phyloP scores from a whole-genome alignment of 2,113 vertebrate genomes.

The Laticauda laticaudata region DNA sequence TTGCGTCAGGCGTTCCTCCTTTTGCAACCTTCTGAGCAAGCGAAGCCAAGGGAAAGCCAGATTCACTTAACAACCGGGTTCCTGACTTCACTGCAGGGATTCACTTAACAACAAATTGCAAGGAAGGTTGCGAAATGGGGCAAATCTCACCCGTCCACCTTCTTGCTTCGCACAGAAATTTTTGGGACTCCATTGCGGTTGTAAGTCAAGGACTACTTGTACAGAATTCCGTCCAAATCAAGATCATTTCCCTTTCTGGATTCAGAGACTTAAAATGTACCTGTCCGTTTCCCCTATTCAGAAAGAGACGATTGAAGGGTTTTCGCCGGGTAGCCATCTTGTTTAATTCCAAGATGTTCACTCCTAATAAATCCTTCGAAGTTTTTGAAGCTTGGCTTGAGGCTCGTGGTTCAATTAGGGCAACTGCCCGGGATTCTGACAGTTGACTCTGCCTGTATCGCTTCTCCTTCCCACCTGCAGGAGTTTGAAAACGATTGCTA shows the following conservation, averaged over 20 bases:
- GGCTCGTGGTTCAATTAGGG: no score
- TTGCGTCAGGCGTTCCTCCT: no score
- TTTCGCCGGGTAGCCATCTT: neutral
- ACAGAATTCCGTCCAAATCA: neutral
- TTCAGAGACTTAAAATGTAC: neutral
- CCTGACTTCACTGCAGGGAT: neutral
- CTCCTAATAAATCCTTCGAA: no score
- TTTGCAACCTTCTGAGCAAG: neutral
- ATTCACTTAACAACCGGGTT: neutral
- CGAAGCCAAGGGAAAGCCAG: neutral
- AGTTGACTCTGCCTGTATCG: accelerated
- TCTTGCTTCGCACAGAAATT: neutral
- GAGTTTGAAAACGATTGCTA: slow-evolving; percentile 90
- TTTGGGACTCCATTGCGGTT: neutral
- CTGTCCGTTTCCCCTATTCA: neutral
- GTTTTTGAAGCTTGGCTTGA: no score
- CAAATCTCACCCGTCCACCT: neutral
- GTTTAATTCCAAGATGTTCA: neutral
- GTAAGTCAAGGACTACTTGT: neutral
- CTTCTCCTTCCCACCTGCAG: slow-evolving; percentile 56
- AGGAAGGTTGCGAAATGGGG: neutral
- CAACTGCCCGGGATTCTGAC: no score
- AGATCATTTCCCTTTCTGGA: neutral
- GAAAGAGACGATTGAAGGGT: neutral
- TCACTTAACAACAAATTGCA: no score